phyloP scores from a whole-genome alignment of 2,797 vertebrate species.

The Enteromius afrohamiltoni region DNA sequence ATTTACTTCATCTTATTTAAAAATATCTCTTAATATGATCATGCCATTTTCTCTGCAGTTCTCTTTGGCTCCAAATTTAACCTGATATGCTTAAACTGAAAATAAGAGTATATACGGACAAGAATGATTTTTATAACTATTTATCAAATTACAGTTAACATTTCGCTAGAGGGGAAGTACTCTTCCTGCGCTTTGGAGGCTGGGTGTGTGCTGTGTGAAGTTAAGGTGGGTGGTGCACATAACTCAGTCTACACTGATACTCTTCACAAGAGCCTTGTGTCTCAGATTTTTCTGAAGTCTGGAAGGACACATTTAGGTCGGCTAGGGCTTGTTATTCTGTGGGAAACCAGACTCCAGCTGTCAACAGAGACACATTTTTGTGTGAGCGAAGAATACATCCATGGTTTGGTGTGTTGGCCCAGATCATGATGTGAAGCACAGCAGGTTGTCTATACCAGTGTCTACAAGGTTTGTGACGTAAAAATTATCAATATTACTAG shows the following conservation, averaged over 20 bases:
- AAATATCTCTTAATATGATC: neutral
- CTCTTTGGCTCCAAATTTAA: neutral
- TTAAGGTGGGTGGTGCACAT: conserved; percentile 19
- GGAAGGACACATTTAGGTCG: neutral
- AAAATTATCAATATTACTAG: neutral
- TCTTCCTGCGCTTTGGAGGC: neutral
- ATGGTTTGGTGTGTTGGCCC: neutral
- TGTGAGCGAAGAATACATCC: neutral
- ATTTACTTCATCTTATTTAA: neutral
- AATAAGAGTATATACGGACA: neutral
- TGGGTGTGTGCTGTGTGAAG: conserved; percentile 15
- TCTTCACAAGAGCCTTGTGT: neutral
- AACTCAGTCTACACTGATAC: neutral
- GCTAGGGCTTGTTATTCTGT: neutral
- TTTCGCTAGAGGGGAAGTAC: neutral
- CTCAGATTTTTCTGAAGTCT: neutral
- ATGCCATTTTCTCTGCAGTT: neutral
- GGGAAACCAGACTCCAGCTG: neutral
- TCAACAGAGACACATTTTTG: neutral
- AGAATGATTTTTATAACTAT: neutral
- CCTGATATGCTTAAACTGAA: neutral
- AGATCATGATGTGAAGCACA: conserved; percentile 6
- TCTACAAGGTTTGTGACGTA: conserved; percentile 26
- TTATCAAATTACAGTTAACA: neutral
- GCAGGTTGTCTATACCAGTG: neutral